Conservation (phyloP, 2,113 vertebrate species). For the Salvelinus sp. region DNA sequence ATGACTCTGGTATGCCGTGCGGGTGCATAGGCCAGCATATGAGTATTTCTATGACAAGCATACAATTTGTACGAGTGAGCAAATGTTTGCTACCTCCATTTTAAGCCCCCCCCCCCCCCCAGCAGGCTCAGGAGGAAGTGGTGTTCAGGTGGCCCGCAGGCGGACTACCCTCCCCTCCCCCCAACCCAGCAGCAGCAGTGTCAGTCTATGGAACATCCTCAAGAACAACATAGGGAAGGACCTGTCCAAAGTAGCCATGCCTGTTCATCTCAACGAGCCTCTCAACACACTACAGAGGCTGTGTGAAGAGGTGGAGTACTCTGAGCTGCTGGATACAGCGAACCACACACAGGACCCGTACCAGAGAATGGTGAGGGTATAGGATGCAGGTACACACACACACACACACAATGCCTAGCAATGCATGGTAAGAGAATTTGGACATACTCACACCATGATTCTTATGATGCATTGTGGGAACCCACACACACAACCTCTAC, state of each 20-base stretch:
- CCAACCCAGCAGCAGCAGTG: conserved; percentile 82
- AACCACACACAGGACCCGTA: conserved; percentile 74
- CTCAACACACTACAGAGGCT: conserved; percentile 93
- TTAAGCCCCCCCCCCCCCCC: neutral
- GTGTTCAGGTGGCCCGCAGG: conserved; percentile 49
- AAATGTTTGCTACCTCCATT: neutral
- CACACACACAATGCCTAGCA: neutral
- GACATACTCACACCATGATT: too few species aligned
- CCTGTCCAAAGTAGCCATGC: conserved; percentile 96
- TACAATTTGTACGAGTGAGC: neutral
- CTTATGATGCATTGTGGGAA: too few species aligned
- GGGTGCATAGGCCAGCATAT: neutral
- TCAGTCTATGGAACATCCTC: conserved; percentile 95
- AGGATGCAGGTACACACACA: neutral
- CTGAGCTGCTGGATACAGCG: conserved; percentile 88
- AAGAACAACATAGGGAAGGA: conserved; percentile 97
- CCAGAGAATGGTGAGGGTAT: conserved; percentile 86
- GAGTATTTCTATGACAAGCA: too few species aligned
- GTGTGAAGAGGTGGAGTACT: conserved; percentile 96
- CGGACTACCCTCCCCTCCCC: conserved; percentile 82
- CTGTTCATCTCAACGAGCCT: conserved; percentile 92
- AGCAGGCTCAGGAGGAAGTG: conserved; percentile 35
- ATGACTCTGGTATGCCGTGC: conserved; percentile 77
- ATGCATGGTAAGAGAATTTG: too few species aligned
- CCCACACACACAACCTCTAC: neutral